Evolutionary conservation across 2,113 vertebrate genomes (phyloP), one percentile per base, ranked within the genome.

Genomic region (Eudyptes chrysolophus): DNA sequence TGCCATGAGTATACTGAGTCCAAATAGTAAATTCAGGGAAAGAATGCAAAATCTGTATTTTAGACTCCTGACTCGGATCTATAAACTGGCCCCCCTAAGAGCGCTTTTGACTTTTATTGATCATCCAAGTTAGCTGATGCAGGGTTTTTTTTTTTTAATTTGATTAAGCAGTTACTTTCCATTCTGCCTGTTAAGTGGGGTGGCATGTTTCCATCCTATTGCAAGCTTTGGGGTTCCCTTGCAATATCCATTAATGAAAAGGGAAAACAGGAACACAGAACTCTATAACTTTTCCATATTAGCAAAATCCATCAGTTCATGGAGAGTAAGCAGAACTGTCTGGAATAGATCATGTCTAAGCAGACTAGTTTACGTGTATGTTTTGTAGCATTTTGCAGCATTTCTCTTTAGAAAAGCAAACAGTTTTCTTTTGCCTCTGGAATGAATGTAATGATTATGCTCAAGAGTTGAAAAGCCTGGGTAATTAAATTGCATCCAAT

Each of bases 361-460:
- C 30, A 87, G 25, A 64, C 17, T 70, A 42, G 75, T 92, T 79
- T 51, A 87, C 29, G 60, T 55, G 13, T 60, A 51, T 42, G 22
- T 92, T 94, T 85, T 93, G 57, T 68, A 71, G 42, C 46, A 62
- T 87, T 91, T 87, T 94, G 38, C 38, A 57, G 19, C 42, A 72
- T 78, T 92, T 89, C 42, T 58, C 65, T 82, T 90, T 68, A 85
- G 61, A 82, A 95, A 93, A 93, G 34, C 11, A 89, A 91, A 91
- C 14, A 87, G 25, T 16, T 96, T 89, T 81, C 29, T 88, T 92
- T 93, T 93, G 57, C 61, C n/a, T 71, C 74, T 19, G 26, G 74
- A 93, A 79, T 51, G 52, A 85, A 71, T 64, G 78, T 32, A 90
- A 71, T 79, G 57, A 76, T 79, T 92, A 42, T 40, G 17, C 29